Conservation (phyloP, 2,797 vertebrate species). For the Cossypha caffra region DNA sequence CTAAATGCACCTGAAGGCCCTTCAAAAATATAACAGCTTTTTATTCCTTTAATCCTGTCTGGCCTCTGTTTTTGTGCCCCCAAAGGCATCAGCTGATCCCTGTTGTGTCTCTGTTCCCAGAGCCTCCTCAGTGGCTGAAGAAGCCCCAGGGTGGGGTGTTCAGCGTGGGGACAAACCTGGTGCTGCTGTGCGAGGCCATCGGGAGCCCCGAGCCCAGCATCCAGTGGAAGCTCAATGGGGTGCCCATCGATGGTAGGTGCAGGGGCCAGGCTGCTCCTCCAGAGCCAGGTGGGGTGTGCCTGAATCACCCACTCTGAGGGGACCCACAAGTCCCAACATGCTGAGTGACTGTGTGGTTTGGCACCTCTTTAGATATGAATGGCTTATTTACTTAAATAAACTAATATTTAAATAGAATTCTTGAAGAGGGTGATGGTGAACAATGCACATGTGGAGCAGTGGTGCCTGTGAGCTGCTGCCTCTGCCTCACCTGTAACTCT, state of each 20-base stretch:
- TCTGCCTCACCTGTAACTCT: fast-evolving
- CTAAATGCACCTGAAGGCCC: neutral
- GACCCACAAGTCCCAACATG: fast-evolving
- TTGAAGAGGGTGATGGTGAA: neutral
- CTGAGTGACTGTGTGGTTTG: neutral
- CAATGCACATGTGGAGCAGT: neutral
- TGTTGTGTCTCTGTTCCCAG: constrained; percentile 65
- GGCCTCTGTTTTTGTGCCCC: neutral
- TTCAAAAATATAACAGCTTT: neutral
- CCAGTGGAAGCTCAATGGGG: constrained; percentile 88
- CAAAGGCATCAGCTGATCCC: neutral
- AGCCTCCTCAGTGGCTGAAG: constrained; percentile 87
- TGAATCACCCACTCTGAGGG: fast-evolving
- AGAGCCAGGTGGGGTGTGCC: neutral
- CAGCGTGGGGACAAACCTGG: constrained; percentile 82
- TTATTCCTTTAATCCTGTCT: neutral
- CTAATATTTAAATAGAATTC: fast-evolving
- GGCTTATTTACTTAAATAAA: neutral
- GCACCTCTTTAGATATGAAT: fast-evolving
- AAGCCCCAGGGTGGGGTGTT: constrained; percentile 85
- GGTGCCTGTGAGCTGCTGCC: neutral
- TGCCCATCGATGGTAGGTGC: constrained; percentile 81
- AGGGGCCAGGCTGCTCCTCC: neutral
- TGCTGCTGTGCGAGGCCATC: constrained; percentile 84
- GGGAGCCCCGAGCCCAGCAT: constrained; percentile 85